Base-by-base conservation (phyloP, 2,888 invertebrate species). In the Ganaspis brasiliensis region DNA sequence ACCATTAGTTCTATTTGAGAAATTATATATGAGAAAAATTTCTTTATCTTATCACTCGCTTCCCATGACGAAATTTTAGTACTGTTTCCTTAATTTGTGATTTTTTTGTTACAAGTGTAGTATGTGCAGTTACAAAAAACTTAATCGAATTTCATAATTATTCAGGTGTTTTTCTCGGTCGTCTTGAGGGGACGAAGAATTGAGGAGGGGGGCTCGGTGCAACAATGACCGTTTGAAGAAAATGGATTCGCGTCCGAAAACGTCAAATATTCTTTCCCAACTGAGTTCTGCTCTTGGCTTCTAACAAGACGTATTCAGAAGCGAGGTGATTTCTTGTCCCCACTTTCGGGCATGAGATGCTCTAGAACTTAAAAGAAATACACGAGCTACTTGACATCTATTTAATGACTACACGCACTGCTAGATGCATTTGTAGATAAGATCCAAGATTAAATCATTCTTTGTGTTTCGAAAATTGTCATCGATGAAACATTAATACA, bases 201-300 rank as follows among this genome's bases (percentile, higher is more conserved):
- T 37, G 35, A 37, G 52, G 72, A 35, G 35, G 26, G 19, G 6
- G 37, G 35, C n/a, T 61, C 9, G 16, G 2, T 31, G 31, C 31
- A 9, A 26, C 31, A n/a, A 59, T 35, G n/a, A 59, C 16, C 31
- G 31, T 31, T n/a, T 59, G 21, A 12, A 8, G 10, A 24, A 72
- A 73, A 76, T 77, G 71, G 61, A 40, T 75, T 79, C 80, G 85
- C 86, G 87, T 86, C 86, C 87, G 89, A 85, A 87, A 90, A 87
- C 85, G 81, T 78, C 78, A 81, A 84, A 80, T 89, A 86, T 87
- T 84, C 85, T 83, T 82, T 82, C 79, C 74, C 83, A 83, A 89
- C 89, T 89, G 89, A 86, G 81, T 78, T 76, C 75, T 74, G 79
- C 78, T 81, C 75, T 80, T 79, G 80, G 74, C 79, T 79, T 81